Evolutionary conservation across 1,140 invertebrate species (phyloP).

Genomic region (Musca vetustissima): DNA sequence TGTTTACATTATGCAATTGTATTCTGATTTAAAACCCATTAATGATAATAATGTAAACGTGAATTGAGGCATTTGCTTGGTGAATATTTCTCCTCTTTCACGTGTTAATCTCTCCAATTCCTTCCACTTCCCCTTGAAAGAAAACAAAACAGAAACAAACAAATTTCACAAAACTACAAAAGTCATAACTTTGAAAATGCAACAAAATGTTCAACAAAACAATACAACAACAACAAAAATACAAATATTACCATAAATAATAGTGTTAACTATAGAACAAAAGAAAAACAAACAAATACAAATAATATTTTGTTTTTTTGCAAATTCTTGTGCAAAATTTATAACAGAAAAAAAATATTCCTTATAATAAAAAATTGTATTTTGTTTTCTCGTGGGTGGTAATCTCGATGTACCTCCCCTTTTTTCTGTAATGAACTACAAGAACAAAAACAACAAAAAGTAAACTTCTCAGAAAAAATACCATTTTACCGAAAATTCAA

Average conservation of each 20-base stretch:
- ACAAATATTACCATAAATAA: slow-evolving; percentile 16
- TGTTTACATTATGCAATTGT: no score
- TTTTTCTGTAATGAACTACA: background rate
- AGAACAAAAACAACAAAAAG: slow-evolving; percentile 2
- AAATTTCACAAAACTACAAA: slow-evolving; percentile 48
- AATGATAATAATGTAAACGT: no score
- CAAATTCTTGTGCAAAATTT: background rate
- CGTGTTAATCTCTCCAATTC: no score
- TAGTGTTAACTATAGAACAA: slow-evolving; percentile 9
- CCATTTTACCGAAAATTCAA: slow-evolving; percentile 18
- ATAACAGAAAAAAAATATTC: no score
- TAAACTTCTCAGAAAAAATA: slow-evolving; percentile 21
- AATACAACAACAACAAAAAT: slow-evolving; percentile 15
- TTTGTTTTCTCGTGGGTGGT: no score
- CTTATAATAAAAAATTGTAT: no score
- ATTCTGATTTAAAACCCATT: no score
- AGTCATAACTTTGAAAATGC: slow-evolving; percentile 27
- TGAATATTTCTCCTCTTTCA: no score
- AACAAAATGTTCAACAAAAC: slow-evolving; percentile 21
- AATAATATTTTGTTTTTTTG: slow-evolving; percentile 8
- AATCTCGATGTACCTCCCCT: no score
- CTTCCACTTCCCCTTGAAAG: no score
- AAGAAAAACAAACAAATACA: background rate
- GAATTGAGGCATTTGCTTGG: no score
- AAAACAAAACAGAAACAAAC: no score